Conservation (phyloP, 2,797 vertebrate genomes). For the Esox lucius region DNA sequence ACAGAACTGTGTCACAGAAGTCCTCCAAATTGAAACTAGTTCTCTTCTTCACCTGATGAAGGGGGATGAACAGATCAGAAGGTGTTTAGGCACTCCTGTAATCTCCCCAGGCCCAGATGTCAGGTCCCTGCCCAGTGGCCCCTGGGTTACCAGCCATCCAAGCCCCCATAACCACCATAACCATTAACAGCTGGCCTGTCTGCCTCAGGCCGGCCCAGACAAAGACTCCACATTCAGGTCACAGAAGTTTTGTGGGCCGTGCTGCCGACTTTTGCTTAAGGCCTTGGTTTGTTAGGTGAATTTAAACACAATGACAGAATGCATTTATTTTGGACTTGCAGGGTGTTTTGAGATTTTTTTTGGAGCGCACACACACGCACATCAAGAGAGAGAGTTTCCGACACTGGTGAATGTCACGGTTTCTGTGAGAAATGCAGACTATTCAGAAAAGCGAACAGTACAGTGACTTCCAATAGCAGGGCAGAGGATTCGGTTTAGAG, state of each 20-base stretch:
- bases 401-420: slow-evolving; percentile 1
- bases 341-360: background rate
- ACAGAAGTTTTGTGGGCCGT: background rate
- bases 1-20: too few relatives aligned
- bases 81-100: background rate
- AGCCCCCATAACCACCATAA: background rate
- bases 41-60: background rate
- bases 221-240: background rate
- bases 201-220: background rate
- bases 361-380: background rate
- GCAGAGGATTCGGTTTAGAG: background rate
- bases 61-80: background rate
- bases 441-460: background rate
- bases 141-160: background rate
- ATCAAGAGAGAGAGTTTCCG: background rate
- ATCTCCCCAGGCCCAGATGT: background rate
- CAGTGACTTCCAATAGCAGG: background rate
- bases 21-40: too few relatives aligned
- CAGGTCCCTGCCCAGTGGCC: background rate
- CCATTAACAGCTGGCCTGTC: background rate
- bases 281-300: background rate
- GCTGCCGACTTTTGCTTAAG: background rate
- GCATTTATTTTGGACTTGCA: slow-evolving; percentile 1
- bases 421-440: background rate
- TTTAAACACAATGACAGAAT: background rate